Conservation (phyloP, 2,797 vertebrate genomes). For the Hylomyscus alleni region DNA sequence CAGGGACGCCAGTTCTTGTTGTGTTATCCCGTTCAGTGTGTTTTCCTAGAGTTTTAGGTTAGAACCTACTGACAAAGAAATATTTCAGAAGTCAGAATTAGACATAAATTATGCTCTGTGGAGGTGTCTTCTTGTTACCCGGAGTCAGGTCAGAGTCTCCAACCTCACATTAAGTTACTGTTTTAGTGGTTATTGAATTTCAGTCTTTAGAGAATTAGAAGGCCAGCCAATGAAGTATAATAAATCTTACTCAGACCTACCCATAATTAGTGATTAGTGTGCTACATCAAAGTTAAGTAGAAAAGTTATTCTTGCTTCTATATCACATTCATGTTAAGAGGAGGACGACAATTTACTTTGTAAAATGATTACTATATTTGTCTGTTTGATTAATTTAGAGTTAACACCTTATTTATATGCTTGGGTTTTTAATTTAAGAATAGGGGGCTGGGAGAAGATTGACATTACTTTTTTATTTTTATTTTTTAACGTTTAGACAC, state of each 20-base stretch:
- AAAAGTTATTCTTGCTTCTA: slow-evolving; percentile 61
- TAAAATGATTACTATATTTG: slow-evolving; percentile 58
- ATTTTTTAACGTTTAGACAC: background rate
- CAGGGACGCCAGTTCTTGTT: slow-evolving; percentile 75
- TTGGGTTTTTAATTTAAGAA: slow-evolving; percentile 73
- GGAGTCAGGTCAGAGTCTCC: slow-evolving; percentile 82
- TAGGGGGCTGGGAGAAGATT: slow-evolving; percentile 46
- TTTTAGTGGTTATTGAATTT: slow-evolving; percentile 82
- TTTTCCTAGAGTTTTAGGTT: slow-evolving; percentile 78
- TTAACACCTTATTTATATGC: slow-evolving; percentile 69
- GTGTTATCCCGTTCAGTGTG: slow-evolving; percentile 70
- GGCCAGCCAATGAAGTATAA: slow-evolving; percentile 72
- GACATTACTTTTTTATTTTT: background rate
- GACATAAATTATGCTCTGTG: slow-evolving; percentile 83
- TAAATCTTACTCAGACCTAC: slow-evolving; percentile 77
- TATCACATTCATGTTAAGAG: slow-evolving; percentile 56
- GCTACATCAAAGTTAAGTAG: slow-evolving; percentile 49
- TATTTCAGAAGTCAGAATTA: slow-evolving; percentile 83
- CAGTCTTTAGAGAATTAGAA: slow-evolving; percentile 82
- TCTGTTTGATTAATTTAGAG: slow-evolving; percentile 59
- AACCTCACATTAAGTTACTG: slow-evolving; percentile 79
- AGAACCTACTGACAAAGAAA: slow-evolving; percentile 84
- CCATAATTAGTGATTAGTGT: slow-evolving; percentile 63
- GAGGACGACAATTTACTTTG: slow-evolving; percentile 44
- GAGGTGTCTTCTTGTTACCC: slow-evolving; percentile 82